phyloP scores from a whole-genome alignment of 2,113 vertebrate genomes.

The Pluvialis apricaria region DNA sequence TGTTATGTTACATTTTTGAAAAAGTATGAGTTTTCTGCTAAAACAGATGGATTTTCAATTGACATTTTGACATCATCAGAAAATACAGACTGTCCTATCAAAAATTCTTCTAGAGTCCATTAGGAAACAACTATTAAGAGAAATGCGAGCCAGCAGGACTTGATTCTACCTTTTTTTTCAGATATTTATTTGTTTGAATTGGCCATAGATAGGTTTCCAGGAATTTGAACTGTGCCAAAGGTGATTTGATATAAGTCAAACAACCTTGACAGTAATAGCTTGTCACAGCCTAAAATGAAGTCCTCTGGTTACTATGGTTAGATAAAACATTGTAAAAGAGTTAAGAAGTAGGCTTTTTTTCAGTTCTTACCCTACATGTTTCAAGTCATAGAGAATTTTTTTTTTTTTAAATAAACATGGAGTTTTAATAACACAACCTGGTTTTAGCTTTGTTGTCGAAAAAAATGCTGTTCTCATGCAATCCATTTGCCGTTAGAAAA shows the following conservation, averaged over 20 bases:
- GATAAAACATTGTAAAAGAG: neutral
- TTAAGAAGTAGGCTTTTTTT: neutral
- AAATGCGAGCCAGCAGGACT: constrained; percentile 40
- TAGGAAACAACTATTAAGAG: constrained; percentile 40
- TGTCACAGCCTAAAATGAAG: neutral
- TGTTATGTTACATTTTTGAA: constrained; percentile 45
- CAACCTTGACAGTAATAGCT: neutral
- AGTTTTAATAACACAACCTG: neutral
- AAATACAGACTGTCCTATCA: constrained; percentile 50
- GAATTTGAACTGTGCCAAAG: constrained; percentile 28
- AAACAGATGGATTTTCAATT: constrained; percentile 59
- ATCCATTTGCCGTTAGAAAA: neutral
- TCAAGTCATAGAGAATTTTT: neutral
- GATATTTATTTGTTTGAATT: constrained; percentile 51
- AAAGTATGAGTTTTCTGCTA: constrained; percentile 59
- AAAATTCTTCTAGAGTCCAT: neutral
- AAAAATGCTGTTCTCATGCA: neutral
- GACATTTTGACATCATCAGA: constrained; percentile 56
- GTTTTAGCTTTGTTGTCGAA: neutral
- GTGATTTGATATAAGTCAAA: constrained; percentile 43
- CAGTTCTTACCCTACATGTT: neutral
- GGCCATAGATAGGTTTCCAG: neutral
- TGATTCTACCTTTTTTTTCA: neutral
- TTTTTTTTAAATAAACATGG: neutral
- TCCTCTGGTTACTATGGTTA: neutral